These are phyloP conservation scores for Agrypnia vestita DNA, from an alignment of 1,140 invertebrate genomes.

Conservation along the genomic window DNA sequence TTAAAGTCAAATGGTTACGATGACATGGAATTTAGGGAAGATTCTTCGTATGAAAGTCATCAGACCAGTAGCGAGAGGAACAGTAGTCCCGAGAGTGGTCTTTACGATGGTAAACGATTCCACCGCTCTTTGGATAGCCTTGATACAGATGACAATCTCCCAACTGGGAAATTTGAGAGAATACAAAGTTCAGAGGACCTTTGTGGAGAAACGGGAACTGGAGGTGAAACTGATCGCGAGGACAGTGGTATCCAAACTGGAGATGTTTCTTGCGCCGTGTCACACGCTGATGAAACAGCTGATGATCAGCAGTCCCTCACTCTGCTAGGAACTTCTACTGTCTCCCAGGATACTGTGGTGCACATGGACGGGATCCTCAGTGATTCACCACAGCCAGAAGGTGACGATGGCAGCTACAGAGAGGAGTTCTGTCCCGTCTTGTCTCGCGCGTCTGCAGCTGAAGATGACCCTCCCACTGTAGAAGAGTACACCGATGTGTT, in stretches of 20 bases:
- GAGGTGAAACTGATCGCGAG: constrained; percentile 81
- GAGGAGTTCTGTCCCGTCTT: constrained; percentile 68
- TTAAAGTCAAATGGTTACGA: constrained; percentile 61
- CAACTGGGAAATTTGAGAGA: constrained; percentile 76
- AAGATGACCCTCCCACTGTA: constrained; percentile 68
- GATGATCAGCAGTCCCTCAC: constrained; percentile 62
- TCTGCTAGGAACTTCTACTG: constrained; percentile 39
- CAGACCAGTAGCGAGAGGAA: constrained; percentile 51
- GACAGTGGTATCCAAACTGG: constrained; percentile 88
- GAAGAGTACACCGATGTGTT: constrained; percentile 69
- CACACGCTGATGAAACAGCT: constrained; percentile 80
- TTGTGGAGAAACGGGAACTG: constrained; percentile 72
- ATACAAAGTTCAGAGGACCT: constrained; percentile 79
- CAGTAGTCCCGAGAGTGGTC: constrained; percentile 52
- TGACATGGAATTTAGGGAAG: constrained; percentile 64
- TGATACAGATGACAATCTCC: constrained; percentile 72
- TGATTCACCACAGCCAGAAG: constrained; percentile 56
- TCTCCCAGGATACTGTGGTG: constrained; percentile 53
- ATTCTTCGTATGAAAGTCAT: constrained; percentile 51
- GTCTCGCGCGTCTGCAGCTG: constrained; percentile 64
- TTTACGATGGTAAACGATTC: constrained; percentile 67
- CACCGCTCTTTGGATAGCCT: constrained; percentile 80
- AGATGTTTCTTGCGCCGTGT: constrained; percentile 84
- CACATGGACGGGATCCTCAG: constrained; percentile 33
- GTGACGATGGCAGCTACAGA: constrained; percentile 66